Conservation (phyloP, 2,113 vertebrate species). For the Xerus inauris region DNA sequence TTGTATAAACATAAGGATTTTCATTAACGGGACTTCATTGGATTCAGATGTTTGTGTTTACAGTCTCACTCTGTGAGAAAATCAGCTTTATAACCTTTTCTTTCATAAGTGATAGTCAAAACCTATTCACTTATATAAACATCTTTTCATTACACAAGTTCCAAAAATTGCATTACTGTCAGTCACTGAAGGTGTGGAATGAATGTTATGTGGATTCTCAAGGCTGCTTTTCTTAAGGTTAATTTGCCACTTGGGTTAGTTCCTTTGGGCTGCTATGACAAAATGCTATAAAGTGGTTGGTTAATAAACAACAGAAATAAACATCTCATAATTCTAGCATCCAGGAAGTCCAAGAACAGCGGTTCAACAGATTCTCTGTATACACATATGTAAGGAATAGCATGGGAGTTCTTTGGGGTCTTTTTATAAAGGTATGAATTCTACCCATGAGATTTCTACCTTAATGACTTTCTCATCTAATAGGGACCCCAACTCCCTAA, state of each 20-base stretch:
- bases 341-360: not conserved
- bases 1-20: not conserved
- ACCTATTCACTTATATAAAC: not conserved
- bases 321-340: not conserved
- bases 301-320: not conserved
- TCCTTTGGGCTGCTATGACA: not conserved
- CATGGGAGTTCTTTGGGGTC: fast-evolving
- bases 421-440: not conserved
- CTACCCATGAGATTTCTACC: too few relatives aligned
- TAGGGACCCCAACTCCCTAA: not conserved
- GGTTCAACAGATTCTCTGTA: not conserved
- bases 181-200: not conserved
- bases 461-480: not conserved
- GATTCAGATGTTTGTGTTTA: not conserved
- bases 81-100: not conserved
- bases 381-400: not conserved
- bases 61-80: not conserved
- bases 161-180: not conserved
- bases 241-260: not conserved
- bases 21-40: not conserved
- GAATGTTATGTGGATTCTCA: not conserved
- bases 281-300: not conserved
- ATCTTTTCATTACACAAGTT: not conserved
- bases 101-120: not conserved
- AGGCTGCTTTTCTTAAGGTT: not conserved